Evolutionary conservation across 1,140 invertebrate genomes (phyloP).

Genomic region (Cherax quadricarinatus): DNA sequence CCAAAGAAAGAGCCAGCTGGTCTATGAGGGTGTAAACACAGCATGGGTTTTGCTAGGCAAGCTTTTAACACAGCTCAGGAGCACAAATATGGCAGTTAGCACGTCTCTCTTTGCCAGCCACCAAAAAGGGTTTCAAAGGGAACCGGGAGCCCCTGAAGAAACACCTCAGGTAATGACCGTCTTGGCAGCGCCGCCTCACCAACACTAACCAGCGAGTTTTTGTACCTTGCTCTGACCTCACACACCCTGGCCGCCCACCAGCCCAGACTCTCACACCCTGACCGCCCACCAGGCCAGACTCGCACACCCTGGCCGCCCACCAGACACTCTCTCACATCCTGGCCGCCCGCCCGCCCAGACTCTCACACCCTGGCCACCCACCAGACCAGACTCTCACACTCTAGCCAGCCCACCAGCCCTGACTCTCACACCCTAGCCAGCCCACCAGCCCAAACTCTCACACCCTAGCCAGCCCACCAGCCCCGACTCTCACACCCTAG

Average conservation of each 20-base stretch:
- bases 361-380: no score
- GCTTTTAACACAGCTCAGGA: neutral
- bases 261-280: no score
- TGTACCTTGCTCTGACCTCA: neutral
- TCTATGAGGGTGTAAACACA: neutral
- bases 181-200: slow-evolving; percentile 40
- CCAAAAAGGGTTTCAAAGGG: slow-evolving; percentile 8
- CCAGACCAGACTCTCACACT: no score
- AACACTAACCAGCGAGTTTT: neutral
- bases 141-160: slow-evolving; percentile 36
- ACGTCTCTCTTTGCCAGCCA: neutral
- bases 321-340: neutral
- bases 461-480: no score
- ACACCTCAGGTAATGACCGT: slow-evolving; percentile 46
- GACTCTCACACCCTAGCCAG: no score
- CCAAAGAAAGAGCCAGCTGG: neutral
- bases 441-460: no score
- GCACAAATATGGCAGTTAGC: slow-evolving; percentile 38
- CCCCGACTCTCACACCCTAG: no score
- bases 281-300: neutral
- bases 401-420: no score
- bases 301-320: neutral
- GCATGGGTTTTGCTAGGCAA: neutral
- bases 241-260: neutral
- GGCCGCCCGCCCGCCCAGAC: no score